Percentiles rank a stretch among this genome's conserved stretches.
phyloP scores from a whole-genome alignment of 2,797 vertebrate species.

The Emydoidea blandingii region DNA sequence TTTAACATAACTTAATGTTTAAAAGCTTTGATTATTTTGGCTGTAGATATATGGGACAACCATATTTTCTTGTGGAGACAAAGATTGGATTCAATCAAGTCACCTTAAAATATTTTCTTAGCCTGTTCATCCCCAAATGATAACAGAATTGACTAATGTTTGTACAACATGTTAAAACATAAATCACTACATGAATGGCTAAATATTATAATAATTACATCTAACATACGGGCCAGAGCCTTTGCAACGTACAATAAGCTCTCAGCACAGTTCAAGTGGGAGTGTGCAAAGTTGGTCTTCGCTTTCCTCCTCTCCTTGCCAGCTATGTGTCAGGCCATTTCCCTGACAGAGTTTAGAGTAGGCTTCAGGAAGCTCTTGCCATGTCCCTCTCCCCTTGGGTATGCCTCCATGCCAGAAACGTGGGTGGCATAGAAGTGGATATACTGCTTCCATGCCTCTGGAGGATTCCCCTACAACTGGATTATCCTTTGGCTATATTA shows the following conservation, averaged over 20 bases:
- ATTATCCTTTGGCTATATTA: neutral
- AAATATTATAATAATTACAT: neutral
- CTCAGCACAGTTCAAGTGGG: neutral
- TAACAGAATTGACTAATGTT: neutral
- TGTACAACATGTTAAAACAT: neutral
- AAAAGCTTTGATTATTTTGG: neutral
- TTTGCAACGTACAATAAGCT: neutral
- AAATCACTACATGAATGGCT: neutral
- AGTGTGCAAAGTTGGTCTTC: neutral
- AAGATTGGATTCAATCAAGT: neutral
- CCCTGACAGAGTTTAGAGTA: neutral
- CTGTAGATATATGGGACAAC: neutral
- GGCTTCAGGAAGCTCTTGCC: neutral
- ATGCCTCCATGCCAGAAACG: neutral
- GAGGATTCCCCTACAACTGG: neutral
- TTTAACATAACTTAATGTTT: neutral
- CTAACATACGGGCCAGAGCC: neutral
- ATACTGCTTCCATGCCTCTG: neutral
- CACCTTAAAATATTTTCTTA: neutral
- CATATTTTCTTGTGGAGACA: neutral
- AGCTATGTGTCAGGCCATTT: neutral
- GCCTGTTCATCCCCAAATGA: neutral
- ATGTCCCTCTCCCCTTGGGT: neutral
- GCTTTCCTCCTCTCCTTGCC: neutral
- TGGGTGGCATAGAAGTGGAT: neutral